phyloP scores from a whole-genome alignment of 1,140 invertebrate species.

The Seison nebaliae region DNA sequence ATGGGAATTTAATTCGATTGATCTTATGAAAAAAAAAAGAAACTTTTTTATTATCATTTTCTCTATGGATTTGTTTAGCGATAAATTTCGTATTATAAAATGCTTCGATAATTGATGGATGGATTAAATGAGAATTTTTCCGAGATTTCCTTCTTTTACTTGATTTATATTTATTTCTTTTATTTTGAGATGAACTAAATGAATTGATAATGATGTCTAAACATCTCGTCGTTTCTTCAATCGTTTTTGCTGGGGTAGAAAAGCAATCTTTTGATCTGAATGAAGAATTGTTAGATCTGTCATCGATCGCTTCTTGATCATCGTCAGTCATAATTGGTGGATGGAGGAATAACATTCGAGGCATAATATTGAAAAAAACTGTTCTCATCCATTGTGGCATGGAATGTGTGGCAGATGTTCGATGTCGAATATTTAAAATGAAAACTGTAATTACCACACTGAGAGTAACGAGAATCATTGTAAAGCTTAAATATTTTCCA shows the following conservation, averaged over 20 bases:
- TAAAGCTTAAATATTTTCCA: conserved; percentile 27
- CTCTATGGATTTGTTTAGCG: conserved; percentile 10
- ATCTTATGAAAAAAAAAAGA: background rate
- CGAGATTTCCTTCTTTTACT: no score
- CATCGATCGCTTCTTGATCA: background rate
- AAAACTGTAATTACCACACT: conserved; percentile 26
- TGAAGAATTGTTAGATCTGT: background rate
- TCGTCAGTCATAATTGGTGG: conserved; percentile 17
- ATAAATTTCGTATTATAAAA: conserved; percentile 8
- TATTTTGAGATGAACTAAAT: no score
- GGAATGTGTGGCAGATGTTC: conserved; percentile 22
- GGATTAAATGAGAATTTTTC: no score
- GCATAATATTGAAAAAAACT: conserved; percentile 25
- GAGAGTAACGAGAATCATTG: conserved; percentile 27
- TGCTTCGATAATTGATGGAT: conserved; percentile 7
- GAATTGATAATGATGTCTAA: no score
- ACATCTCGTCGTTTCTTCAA: no score
- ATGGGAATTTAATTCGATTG: background rate
- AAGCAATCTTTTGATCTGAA: no score
- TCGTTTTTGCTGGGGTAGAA: no score
- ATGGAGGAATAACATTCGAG: conserved; percentile 22
- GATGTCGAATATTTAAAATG: conserved; percentile 23
- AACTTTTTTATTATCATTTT: conserved; percentile 9
- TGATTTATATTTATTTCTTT: no score
- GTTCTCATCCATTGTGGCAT: conserved; percentile 25